These are phyloP conservation scores for Linnaemya tessellans DNA, from an alignment of 2,888 invertebrate species.

Conservation along the genomic window DNA sequence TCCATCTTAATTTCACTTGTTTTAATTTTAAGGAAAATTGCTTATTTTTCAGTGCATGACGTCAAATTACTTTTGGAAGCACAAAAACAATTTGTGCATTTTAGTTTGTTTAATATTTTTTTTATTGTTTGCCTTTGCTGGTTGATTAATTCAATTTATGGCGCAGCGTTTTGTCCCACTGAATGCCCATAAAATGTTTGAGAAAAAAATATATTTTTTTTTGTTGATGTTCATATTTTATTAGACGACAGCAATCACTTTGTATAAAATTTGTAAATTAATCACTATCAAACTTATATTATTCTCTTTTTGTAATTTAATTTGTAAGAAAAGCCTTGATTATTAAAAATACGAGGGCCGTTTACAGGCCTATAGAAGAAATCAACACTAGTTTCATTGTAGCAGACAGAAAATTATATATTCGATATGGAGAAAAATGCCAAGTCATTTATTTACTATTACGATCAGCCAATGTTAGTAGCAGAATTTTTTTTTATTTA, in stretches of 20 bases:
- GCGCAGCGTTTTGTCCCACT: neutral
- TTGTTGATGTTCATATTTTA: neutral
- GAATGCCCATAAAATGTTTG: neutral
- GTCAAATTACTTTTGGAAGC: constrained; percentile 34
- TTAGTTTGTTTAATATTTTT: constrained; percentile 6
- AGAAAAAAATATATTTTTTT: neutral
- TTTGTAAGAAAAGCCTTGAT: neutral
- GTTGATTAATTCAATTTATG: constrained; percentile 24
- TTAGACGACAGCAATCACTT: constrained; percentile 1
- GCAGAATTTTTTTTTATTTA: too few species aligned
- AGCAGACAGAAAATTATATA: too few species aligned
- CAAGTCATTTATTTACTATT: too few species aligned
- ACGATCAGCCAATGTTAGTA: too few species aligned
- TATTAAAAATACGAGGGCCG: neutral
- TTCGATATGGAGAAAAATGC: too few species aligned
- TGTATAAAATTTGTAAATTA: constrained; percentile 7
- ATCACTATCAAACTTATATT: neutral
- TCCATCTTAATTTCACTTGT: constrained; percentile 26
- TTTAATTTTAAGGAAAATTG: constrained; percentile 14
- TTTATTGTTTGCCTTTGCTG: constrained; percentile 22
- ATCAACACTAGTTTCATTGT: too few species aligned
- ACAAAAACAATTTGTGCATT: neutral
- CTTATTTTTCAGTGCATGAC: constrained; percentile 58
- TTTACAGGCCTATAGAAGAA: too few species aligned
- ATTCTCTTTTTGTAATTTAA: neutral